Base-by-base conservation (phyloP, 2,888 invertebrate species). In the Noctua janthina region DNA sequence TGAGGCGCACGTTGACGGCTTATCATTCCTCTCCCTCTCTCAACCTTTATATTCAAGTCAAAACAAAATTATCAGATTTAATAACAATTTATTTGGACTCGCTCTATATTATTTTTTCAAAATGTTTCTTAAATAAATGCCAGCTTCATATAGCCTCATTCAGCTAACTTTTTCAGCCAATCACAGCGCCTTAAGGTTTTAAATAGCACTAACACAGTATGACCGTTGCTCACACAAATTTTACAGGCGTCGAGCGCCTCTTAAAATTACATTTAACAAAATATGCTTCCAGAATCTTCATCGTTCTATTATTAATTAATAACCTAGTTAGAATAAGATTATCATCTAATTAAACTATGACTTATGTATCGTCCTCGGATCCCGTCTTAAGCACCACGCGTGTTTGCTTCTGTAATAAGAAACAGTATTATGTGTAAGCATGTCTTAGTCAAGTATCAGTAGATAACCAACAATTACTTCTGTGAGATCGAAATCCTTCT, bases 391-490 rank as follows among this genome's bases (percentile, higher is more conserved):
- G 49, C 89, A 90, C 89, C 89, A 90, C 0, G 89, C 87, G 7
- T 81, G 46, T 2, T 83, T 78, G 75, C 87, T 89, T 79, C 96
- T 96, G 94, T 62, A 94, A 94, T 56, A 69, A 81, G 83, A 88
- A 83, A 82, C 51, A 64, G 74, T 17, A 20, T 17, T 1, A 17
- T n/a, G 6, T 7, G 7, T 75, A 17, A 8, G 0, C 15, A 54
- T 20, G 72, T 29, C 15, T 29, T 6, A n/a, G n/a, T n/a, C n/a
- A 15, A 43, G 39, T 5, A 64, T 4, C 1, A 35, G 20, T 20
- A 64, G 11, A 2, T 43, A 62, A 62, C 15, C 7, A 62, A 29
- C 7, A 20, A 39, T 10, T 64, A 10, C 10, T 64, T 64, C 3
- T 35, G 15, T 29, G 29, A 29, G 29, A 29, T 29, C 29, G 29